Base-by-base conservation (phyloP, 2,113 vertebrate genomes). In the Oenanthe melanoleuca region DNA sequence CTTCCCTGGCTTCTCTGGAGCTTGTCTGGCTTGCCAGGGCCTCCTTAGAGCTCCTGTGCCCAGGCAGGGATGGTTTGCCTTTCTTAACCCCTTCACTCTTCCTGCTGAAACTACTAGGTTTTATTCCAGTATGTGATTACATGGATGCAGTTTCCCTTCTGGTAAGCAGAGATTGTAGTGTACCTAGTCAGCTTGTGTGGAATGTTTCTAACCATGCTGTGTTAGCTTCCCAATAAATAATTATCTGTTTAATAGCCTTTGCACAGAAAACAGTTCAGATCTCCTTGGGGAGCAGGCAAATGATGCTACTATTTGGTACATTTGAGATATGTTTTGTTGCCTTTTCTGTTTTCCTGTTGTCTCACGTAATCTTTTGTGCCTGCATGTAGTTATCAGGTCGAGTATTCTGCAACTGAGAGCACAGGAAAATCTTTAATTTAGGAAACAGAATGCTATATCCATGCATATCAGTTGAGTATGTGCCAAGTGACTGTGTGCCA, bases 201-300 rank as follows among this genome's bases (percentile, higher is more conserved):
- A 92, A 61, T 28, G 31, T 56, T 80, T 70, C 37, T 60, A 60
- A 47, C 10, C 6, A 18, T 6, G 37, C 60, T 66, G 11, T 60
- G 56, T 73, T 88, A 88, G 66, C 33, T 90, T 83, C 34, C 31
- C 52, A 66, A 56, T 89, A 91, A 70, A 53, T 86, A 92, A 50
- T 84, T 65, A 77, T 22, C 64, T 83, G 34, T 89, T 86, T 81
- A 95, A 67, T 61, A 53, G 50, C 20, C 42, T 86, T 50, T 70
- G 21, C 37, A 40, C 31, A 42, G n/a, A 66, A 63, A 59, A 28
- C 31, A 31, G 17, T 88, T 92, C 26, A 49, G 5, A 40, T 78
- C 19, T 93, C 65, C 38, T 18, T 13, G 8, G 49, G 61, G 22
- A 80, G 26, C 22, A 71, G 23, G n/a, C 31, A 64, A 79, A 89